Conservation (phyloP, 2,888 invertebrate species). For the Hirtodrosophila cameraria region DNA sequence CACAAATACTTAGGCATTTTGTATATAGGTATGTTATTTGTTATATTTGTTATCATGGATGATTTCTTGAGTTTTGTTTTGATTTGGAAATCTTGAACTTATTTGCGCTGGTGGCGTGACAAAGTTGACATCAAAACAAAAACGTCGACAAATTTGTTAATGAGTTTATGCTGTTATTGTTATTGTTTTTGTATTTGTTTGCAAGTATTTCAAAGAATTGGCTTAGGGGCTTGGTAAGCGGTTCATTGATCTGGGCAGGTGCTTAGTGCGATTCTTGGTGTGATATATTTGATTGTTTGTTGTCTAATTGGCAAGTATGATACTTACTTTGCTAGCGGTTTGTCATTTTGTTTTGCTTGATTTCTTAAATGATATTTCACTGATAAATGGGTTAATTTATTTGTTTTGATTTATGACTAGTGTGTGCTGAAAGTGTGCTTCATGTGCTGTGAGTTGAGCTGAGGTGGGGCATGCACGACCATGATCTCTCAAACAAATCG, state of each 20-base stretch:
- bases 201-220: conserved; percentile 23
- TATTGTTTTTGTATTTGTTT: conserved; percentile 13
- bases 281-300: conserved; percentile 31
- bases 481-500: conserved; percentile 60
- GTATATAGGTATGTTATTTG: conserved; percentile 4
- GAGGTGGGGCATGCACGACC: conserved; percentile 36
- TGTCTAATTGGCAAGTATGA: conserved; percentile 32
- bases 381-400: conserved; percentile 41
- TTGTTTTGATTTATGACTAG: conserved; percentile 34
- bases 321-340: conserved; percentile 11
- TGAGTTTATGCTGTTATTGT: conserved; percentile 62
- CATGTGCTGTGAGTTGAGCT: too few species aligned
- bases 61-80: conserved; percentile 38
- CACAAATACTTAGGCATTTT: neutral
- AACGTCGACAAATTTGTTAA: conserved; percentile 45
- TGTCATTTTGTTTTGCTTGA: conserved; percentile 13
- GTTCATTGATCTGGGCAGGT: conserved; percentile 63
- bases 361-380: conserved; percentile 30
- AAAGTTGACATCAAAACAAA: conserved; percentile 52
- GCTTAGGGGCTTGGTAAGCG: conserved; percentile 54
- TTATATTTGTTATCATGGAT: conserved; percentile 30
- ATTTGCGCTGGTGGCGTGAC: conserved; percentile 57
- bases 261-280: conserved; percentile 44
- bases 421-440: conserved; percentile 6
- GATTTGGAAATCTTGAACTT: conserved; percentile 65